Conservation (phyloP, 35 echinoderm and acorn worm species). For the Lytechinus pictus region DNA sequence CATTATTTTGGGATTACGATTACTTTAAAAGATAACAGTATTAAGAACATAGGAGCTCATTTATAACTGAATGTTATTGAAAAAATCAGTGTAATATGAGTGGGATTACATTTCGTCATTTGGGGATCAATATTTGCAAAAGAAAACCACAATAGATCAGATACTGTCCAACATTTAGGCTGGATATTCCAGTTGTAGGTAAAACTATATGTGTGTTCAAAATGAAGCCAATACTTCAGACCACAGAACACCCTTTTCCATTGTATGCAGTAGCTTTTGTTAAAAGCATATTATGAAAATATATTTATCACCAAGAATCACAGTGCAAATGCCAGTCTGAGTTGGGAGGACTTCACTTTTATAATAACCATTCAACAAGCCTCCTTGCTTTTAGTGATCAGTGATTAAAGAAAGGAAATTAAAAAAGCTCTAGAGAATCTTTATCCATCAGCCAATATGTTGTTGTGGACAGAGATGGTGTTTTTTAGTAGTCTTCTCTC, state of each 20-base stretch:
- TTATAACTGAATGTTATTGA: no score
- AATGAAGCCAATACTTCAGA: background rate
- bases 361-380: background rate
- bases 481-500: background rate
- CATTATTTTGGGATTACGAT: no score
- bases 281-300: background rate
- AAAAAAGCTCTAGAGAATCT: background rate
- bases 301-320: background rate
- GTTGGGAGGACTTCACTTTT: background rate
- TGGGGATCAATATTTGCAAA: no score
- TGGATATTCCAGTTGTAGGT: no score
- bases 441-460: background rate
- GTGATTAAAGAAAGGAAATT: background rate
- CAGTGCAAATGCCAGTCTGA: background rate
- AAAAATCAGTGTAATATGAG: no score
- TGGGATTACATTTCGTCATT: no score
- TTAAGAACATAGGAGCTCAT: no score
- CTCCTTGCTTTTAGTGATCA: background rate
- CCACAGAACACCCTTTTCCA: background rate
- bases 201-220: no score
- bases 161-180: no score
- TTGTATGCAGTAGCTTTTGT: background rate
- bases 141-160: no score
- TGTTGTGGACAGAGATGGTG: background rate
- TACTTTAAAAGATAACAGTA: no score